Evolutionary conservation across 1,140 invertebrate species (phyloP).

Genomic region (Drosophila truncata): DNA sequence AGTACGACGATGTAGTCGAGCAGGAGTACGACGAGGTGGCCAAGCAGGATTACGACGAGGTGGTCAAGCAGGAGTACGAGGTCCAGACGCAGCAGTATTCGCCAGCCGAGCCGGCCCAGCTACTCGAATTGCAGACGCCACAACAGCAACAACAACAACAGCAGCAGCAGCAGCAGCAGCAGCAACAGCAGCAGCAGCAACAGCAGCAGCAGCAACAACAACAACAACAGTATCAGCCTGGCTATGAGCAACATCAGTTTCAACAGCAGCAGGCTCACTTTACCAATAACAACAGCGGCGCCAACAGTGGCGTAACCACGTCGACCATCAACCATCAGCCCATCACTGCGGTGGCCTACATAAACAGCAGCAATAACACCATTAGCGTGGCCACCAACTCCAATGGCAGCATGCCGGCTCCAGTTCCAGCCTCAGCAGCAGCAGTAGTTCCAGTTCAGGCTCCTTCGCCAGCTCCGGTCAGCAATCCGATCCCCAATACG

Average conservation of each 20-base stretch:
- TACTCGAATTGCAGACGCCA: slow-evolving; percentile 68
- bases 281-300: slow-evolving; percentile 30
- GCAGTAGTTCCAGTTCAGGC: slow-evolving; percentile 14
- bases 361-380: slow-evolving; percentile 70
- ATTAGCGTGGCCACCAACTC: slow-evolving; percentile 70
- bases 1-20: slow-evolving; percentile 72
- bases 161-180: slow-evolving; percentile 54
- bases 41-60: slow-evolving; percentile 69
- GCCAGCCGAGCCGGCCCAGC: slow-evolving; percentile 58
- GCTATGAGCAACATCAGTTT: slow-evolving; percentile 22
- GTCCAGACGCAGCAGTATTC: slow-evolving; percentile 78
- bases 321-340: slow-evolving; percentile 59
- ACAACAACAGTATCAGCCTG: slow-evolving; percentile 49
- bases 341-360: slow-evolving; percentile 70
- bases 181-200: slow-evolving; percentile 29
- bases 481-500: slow-evolving; percentile 11
- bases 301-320: slow-evolving; percentile 21
- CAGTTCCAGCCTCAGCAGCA: slow-evolving; percentile 6
- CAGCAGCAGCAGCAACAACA: slow-evolving; percentile 27
- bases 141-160: slow-evolving; percentile 70
- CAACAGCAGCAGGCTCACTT: slow-evolving; percentile 27
- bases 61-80: slow-evolving; percentile 71
- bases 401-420: slow-evolving; percentile 37
- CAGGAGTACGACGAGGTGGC: slow-evolving; percentile 71
- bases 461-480: slow-evolving; percentile 4